phyloP scores from a whole-genome alignment of 2,797 vertebrate species.

The Urosaurus nigricauda region DNA sequence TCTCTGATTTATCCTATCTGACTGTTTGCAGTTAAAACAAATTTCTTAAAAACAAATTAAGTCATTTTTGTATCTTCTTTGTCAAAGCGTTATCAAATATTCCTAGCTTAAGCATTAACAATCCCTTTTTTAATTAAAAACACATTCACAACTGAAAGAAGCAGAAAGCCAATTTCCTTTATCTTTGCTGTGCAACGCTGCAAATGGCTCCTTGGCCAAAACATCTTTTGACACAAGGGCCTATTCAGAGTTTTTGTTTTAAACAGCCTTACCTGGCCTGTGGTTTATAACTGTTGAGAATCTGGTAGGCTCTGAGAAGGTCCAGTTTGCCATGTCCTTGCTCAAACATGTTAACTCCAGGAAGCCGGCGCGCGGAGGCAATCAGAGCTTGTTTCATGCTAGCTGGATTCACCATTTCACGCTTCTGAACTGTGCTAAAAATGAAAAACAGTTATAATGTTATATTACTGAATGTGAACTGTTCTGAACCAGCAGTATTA shows the following conservation, averaged over 20 bases:
- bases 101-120: background rate
- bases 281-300: slow-evolving; percentile 97
- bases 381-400: slow-evolving; percentile 99
- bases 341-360: slow-evolving; percentile 99
- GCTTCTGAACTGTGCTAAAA: slow-evolving; percentile 92
- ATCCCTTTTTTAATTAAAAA: background rate
- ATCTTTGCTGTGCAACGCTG: background rate
- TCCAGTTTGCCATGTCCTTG: slow-evolving; percentile 98
- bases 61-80: background rate
- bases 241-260: background rate
- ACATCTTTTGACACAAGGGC: background rate
- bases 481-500: background rate
- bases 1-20: background rate
- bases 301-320: slow-evolving; percentile 95
- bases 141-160: background rate
- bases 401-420: slow-evolving; percentile 95
- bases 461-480: background rate
- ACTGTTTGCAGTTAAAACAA: too few relatives aligned
- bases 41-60: background rate
- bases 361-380: slow-evolving; percentile 94
- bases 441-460: background rate
- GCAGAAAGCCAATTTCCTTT: background rate
- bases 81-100: background rate
- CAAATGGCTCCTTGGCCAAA: background rate
- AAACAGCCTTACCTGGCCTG: slow-evolving; percentile 90